phyloP scores from a whole-genome alignment of 2,797 vertebrate genomes.

The Neosilurus mollespiculum region DNA sequence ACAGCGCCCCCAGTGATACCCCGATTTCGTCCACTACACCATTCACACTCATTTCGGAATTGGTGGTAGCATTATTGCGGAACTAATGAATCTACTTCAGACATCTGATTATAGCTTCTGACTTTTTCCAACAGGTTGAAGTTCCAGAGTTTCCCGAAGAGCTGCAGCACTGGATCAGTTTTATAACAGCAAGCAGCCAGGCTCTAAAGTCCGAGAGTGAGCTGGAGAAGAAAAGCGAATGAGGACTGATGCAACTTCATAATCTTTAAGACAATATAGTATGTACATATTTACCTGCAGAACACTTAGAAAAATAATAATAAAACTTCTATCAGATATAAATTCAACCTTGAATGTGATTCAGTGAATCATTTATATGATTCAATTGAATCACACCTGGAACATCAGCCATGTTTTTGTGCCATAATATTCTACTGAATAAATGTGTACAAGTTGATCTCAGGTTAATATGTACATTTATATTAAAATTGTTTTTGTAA shows the following conservation, averaged over 20 bases:
- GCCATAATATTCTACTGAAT: background rate
- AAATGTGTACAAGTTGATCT: background rate
- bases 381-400: background rate
- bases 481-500: background rate
- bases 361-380: background rate
- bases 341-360: background rate
- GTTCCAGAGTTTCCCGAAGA: slow-evolving; percentile 83
- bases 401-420: background rate
- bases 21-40: too few relatives aligned
- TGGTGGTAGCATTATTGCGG: background rate
- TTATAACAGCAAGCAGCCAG: slow-evolving; percentile 84
- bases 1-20: too few relatives aligned
- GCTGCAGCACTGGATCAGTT: slow-evolving; percentile 83
- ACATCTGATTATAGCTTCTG: background rate
- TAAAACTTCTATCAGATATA: background rate
- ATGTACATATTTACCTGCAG: slow-evolving; percentile 16
- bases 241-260: slow-evolving; percentile 38
- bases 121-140: slow-evolving; percentile 74
- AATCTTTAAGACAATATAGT: slow-evolving; percentile 11
- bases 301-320: background rate
- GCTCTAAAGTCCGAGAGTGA: slow-evolving; percentile 78
- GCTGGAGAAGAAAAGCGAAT: slow-evolving; percentile 72
- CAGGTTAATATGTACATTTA: background rate
- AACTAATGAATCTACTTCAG: background rate
- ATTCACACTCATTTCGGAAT: too few relatives aligned